A percentile compares a stretch with the other conserved stretches of the same genome.
These are phyloP conservation scores for Bhutanitis thaidina DNA, from an alignment of 2,888 invertebrate genomes.

Conservation along the genomic window DNA sequence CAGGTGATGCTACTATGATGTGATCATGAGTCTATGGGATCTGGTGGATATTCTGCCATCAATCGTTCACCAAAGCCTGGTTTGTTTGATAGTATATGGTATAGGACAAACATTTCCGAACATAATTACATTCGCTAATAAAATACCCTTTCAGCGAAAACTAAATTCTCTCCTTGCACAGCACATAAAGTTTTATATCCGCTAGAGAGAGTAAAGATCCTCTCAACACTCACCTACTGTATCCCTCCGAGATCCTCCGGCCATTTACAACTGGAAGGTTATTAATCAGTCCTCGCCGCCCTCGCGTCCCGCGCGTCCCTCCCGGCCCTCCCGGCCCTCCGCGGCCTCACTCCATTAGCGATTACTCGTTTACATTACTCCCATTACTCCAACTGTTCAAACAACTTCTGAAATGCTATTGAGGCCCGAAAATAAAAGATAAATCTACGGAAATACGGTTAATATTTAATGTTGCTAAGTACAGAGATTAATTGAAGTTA, in stretches of 20 bases:
- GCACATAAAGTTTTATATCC: neutral
- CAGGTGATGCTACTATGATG: no score
- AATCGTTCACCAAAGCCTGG: no score
- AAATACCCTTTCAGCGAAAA: no score
- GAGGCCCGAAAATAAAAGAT: neutral
- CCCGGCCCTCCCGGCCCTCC: neutral
- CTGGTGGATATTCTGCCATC: no score
- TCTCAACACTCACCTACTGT: neutral
- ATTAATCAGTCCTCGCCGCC: neutral
- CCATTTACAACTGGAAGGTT: neutral
- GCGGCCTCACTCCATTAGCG: neutral
- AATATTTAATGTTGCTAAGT: neutral
- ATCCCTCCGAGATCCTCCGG: neutral
- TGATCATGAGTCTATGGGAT: no score
- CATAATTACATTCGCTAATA: no score
- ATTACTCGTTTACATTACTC: neutral
- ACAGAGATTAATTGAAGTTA: neutral
- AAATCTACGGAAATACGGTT: neutral
- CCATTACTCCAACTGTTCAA: neutral
- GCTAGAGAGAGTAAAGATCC: neutral
- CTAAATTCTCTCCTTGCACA: neutral
- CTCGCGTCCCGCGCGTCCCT: no score
- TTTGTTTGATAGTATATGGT: no score
- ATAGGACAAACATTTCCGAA: no score
- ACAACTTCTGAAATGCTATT: neutral